These are phyloP conservation scores for Apis dorsata DNA, from an alignment of 1,140 invertebrate genomes.

Conservation along the genomic window DNA sequence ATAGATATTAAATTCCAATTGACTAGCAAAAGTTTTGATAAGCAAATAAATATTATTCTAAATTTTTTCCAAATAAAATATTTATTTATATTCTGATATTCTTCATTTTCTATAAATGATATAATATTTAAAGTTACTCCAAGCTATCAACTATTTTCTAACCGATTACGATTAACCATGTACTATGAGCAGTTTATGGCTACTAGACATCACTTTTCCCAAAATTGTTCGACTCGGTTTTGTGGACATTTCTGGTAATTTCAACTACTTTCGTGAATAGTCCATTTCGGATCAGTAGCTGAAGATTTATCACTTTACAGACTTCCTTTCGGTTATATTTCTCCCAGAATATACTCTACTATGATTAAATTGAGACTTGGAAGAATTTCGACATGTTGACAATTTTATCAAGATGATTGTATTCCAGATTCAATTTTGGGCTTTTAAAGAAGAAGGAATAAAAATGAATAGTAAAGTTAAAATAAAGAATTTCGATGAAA, in stretches of 20 bases:
- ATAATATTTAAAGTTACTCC: not conserved
- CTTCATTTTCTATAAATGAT: not conserved
- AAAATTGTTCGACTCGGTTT: not conserved
- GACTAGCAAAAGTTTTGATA: too few species aligned
- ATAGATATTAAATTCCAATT: too few species aligned
- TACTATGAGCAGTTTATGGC: too few species aligned
- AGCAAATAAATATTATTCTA: too few species aligned
- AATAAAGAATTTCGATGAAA: too few species aligned
- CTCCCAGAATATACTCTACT: not conserved
- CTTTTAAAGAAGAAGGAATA: not conserved
- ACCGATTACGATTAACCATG: not conserved
- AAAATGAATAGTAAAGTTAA: too few species aligned
- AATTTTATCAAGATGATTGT: not conserved
- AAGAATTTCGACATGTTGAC: not conserved
- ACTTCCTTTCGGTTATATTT: not conserved
- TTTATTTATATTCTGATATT: not conserved
- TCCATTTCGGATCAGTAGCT: not conserved
- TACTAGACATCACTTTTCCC: not conserved
- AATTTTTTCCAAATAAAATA: too few species aligned
- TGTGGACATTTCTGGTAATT: not conserved
- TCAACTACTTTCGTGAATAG: not conserved
- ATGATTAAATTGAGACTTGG: not conserved
- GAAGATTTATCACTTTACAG: not conserved
- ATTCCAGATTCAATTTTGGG: not conserved
- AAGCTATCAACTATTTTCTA: not conserved